Base-by-base conservation (phyloP, 2,797 vertebrate genomes). In the Aldrovandia affinis region DNA sequence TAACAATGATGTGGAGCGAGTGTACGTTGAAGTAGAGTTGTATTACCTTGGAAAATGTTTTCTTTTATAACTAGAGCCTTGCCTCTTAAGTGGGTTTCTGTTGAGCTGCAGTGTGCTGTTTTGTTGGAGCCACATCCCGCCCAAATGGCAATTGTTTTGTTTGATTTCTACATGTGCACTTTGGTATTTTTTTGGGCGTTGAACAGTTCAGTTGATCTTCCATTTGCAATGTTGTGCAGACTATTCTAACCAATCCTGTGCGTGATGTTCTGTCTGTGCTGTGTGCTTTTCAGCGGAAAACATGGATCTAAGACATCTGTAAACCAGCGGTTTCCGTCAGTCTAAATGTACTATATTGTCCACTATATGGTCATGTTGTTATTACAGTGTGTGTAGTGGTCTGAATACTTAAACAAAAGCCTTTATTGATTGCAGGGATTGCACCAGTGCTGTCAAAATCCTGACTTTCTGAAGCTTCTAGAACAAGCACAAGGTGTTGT, bases 1-100 rank as follows among this genome's bases (percentile, higher is more conserved):
- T 86, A 89, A 78, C 61, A 91, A 93, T 88, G 84, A 91, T 88
- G 78, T 47, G 89, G 89, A 70, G 44, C 73, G 86, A 89, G 85
- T 30, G 57, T 84, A 83, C 85, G 55, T 90, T 91, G 86, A 86
- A 87, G 86, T 89, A 80, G 54, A 83, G 68, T 81, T 54, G 78
- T 90, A 78, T 73, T 87, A 47, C 73, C 59, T 28, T 65, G 79
- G 78, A 82, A 88, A 85, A 22, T 91, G 88, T 79, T 79, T 61
- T 55, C 59, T 83, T 87, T 81, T 81, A 55, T 84, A 81, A 63
- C 39, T 70, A 84, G 61, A 86, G 86, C 80, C 39, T 81, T 57
- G 50, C 70, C 63, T n/a, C 68, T n/a, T 83, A 84, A 85, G 28
- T 14, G 36, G 39, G 44, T 28, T 18, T 81, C 18, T 28, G 83